Conservation (phyloP, 2,797 vertebrate genomes). For the Pogoniulus pusillus region DNA sequence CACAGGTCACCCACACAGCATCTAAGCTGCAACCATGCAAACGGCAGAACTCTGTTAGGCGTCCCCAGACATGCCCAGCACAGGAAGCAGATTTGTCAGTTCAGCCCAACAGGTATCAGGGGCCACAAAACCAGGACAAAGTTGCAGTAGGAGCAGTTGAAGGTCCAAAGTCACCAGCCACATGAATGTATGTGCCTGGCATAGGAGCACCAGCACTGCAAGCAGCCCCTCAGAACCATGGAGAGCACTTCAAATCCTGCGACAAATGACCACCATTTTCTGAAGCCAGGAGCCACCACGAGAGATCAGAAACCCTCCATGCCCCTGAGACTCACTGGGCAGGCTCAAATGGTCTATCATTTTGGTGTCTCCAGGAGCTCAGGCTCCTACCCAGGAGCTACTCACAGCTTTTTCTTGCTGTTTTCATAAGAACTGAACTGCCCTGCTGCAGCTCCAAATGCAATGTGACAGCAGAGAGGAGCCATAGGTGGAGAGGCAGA, state of each 20-base stretch:
- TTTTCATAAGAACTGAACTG: neutral
- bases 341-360: neutral
- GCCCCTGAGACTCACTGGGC: neutral
- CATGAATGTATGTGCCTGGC: neutral
- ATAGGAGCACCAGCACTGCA: neutral
- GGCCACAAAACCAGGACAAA: neutral
- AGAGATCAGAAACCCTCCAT: neutral
- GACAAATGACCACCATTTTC: neutral
- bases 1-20: neutral
- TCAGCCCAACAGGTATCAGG: neutral
- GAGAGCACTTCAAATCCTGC: neutral
- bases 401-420: neutral
- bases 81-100: neutral
- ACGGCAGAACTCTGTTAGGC: neutral
- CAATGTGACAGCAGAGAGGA: rapidly evolving
- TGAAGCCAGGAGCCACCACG: neutral
- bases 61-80: neutral
- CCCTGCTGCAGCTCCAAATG: neutral
- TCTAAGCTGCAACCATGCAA: neutral
- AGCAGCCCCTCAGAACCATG: neutral
- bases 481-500: too few relatives aligned
- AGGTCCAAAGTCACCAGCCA: neutral
- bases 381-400: neutral
- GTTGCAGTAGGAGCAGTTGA: neutral
- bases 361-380: neutral